Evolutionary conservation across 2,113 vertebrate species (phyloP), one percentile per base, ranked within the genome.

Genomic region (Phylloscopus trochilus): DNA sequence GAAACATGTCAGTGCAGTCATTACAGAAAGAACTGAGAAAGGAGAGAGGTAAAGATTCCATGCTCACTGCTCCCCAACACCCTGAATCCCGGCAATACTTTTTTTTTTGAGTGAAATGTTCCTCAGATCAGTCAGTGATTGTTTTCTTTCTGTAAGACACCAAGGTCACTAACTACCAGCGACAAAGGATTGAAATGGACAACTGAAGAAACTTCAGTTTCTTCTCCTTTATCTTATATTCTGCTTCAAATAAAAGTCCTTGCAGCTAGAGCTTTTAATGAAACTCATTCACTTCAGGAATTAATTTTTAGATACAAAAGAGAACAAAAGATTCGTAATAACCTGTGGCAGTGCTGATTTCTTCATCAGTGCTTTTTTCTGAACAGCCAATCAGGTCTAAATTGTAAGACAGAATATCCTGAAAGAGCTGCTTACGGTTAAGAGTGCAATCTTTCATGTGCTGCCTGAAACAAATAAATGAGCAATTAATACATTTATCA

Each of bases 391-490:
- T 99, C 95, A 99, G 97, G 82, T 98, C 96, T 81, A 99, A 97
- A 83, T 98, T 98, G 93, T 99, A 99, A 23, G 99, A 99, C 73
- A 99, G 97, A 91, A 99, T 97, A 70, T 99, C 99, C 96, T 99
- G 98, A 96, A 99, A 99, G 16, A 99, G 97, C 89, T 99, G 98
- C 88, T 98, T 98, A 85, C 98, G 98, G 28, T 88, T 98, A 80
- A 99, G 96, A 44, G 98, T 98, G 94, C 98, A 99, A 95, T 99
- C 98, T 87, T 99, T 99, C 98, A 98, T 99, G 97, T 99, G 99
- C 95, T 99, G 99, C 99, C 99, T 99, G 96, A 87, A 97, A 82
- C 80, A 33, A 92, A 93, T 92, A 95, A 78, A 95, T 16, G 51
- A 90, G 44, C 68, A 96, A 95, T 96, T 60, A 90, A 63, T 73